Evolutionary conservation across 2,797 vertebrate species (phyloP).

Genomic region (Silurus aristotelis): DNA sequence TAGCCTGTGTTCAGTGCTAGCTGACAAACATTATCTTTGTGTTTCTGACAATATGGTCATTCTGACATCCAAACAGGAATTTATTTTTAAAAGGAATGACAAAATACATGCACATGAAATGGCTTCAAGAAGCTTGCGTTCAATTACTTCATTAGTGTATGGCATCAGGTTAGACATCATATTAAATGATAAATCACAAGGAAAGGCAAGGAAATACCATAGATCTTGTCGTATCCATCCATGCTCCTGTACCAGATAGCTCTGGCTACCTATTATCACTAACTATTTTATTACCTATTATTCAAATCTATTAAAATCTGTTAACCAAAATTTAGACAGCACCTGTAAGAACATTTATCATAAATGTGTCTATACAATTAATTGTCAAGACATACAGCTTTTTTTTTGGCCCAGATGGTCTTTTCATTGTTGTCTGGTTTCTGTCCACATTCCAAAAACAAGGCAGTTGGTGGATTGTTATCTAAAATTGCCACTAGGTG

Average conservation of each 20-base stretch:
- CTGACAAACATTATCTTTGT: constrained; percentile 15
- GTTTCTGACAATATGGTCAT: background rate
- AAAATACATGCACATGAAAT: background rate
- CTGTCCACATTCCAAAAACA: background rate
- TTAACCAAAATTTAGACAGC: background rate
- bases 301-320: background rate
- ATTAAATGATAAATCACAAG: background rate
- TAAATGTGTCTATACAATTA: too few relatives aligned
- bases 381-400: too few relatives aligned
- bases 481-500: background rate
- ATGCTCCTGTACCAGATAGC: background rate
- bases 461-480: background rate
- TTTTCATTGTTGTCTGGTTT: too few relatives aligned
- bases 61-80: background rate
- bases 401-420: too few relatives aligned
- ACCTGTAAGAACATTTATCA: background rate
- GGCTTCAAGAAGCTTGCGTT: background rate
- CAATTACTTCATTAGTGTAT: background rate
- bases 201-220: background rate
- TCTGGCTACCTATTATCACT: background rate
- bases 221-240: background rate
- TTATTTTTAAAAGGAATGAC: too few relatives aligned
- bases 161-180: background rate
- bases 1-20: constrained; percentile 17
- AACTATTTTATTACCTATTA: background rate